Base-by-base conservation (phyloP, 2,888 invertebrate species). In the Sarcophaga rosellei region DNA sequence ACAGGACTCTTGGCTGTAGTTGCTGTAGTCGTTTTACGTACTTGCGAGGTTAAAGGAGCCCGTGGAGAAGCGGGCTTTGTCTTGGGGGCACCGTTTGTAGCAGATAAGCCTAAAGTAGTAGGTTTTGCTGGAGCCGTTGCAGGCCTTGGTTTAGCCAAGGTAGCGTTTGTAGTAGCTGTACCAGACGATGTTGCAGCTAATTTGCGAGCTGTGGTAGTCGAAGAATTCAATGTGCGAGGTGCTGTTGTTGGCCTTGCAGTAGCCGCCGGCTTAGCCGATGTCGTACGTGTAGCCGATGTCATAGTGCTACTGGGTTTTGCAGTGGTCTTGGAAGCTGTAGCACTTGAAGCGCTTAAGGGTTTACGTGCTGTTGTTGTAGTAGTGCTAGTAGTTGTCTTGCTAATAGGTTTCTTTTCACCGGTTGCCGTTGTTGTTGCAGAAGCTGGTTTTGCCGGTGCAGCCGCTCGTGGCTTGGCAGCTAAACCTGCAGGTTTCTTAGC, bases 41-140 rank as follows among this genome's bases (percentile, higher is more conserved):
- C 81, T 80, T 92, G 90, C 72, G 92, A 91, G 53, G 90, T 88
- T 53, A 91, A 59, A n/a, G 91, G 89, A 84, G 90, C 88, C 65
- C 92, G 91, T 65, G 93, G 93, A 15, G 93, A 92, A 63, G 89
- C 86, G 45, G 89, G 75, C 87, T 90, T 91, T 23, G 91, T 87
- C 88, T 92, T 92, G 70, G 90, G 87, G 45, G 90, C 86, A 62
- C 84, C 91, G 84, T 89, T 88, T 57, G 90, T 84, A 53, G 85
- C 81, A 65, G 87, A 57, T 12, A 89, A 83, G 20, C 88, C 88
- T n/a, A 89, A 84, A 12, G 89, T 87, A n/a, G 86, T 89, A 12
- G 91, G 88, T 84, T 91, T 90, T 74, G 84, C 88, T 68, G 88
- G 83, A n/a, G 85, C 81, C 47, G 75, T 70, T 61, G 78, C 63